Percentiles rank a stretch among this genome's conserved stretches.
Conservation (phyloP, 1,140 invertebrate genomes). For the Solen grandis region DNA sequence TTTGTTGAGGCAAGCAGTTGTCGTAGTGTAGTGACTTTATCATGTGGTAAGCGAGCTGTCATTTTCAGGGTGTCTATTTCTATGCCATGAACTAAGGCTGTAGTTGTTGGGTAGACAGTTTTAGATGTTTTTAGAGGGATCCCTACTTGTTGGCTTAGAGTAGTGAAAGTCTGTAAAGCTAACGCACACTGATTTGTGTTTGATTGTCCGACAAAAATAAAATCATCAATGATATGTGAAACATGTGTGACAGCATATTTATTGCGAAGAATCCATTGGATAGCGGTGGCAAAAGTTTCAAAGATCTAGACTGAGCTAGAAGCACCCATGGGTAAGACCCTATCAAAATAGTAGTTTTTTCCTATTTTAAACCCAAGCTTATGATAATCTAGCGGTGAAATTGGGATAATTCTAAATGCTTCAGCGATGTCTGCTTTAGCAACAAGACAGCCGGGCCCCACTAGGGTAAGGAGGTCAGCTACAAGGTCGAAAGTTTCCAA, state of each 20-base stretch:
- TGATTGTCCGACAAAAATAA: slow-evolving; percentile 14
- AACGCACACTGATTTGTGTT: not conserved
- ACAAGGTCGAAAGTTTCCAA: slow-evolving; percentile 25
- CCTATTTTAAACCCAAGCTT: slow-evolving; percentile 3
- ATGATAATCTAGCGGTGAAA: slow-evolving; percentile 4
- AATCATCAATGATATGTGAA: slow-evolving; percentile 20
- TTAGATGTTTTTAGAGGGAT: slow-evolving; percentile 3
- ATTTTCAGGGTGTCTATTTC: not conserved
- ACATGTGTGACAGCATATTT: not conserved
- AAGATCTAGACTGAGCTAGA: slow-evolving; percentile 2
- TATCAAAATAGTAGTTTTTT: slow-evolving; percentile 27
- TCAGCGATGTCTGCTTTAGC: slow-evolving; percentile 46
- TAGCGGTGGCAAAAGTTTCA: not conserved
- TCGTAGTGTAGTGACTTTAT: not conserved
- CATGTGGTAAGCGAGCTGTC: not conserved
- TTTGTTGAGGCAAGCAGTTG: not conserved
- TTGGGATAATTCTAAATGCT: slow-evolving; percentile 18
- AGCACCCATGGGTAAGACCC: slow-evolving; percentile 10
- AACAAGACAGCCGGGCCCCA: not conserved
- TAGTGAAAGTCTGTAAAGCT: not conserved
- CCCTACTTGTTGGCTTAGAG: not conserved
- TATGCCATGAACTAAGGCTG: not conserved
- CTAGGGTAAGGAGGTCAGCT: not conserved
- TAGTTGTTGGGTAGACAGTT: not conserved
- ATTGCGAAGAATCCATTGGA: slow-evolving; percentile 11